Conservation (phyloP, 2,888 invertebrate genomes). For the Brassicogethes aeneus region DNA sequence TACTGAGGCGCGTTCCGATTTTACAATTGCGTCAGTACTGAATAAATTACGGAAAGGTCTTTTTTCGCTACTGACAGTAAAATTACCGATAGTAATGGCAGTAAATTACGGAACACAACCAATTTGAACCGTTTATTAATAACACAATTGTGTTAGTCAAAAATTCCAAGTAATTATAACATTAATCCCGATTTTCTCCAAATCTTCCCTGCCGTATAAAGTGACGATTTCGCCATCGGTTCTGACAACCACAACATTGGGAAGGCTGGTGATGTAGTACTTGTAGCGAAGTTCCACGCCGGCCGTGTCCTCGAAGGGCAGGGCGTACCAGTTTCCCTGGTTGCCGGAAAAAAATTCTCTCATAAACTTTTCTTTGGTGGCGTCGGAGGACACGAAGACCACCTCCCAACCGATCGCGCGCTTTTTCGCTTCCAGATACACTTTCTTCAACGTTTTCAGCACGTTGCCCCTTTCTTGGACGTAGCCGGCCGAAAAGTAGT, state of each 20-base stretch:
- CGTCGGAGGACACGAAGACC: constrained; percentile 22
- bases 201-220: constrained; percentile 18
- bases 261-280: constrained; percentile 20
- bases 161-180: constrained; percentile 21
- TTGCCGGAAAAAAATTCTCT: constrained; percentile 11
- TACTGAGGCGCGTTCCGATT: too few species aligned
- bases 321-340: constrained; percentile 22
- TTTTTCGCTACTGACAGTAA: too few species aligned
- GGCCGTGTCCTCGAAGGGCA: constrained; percentile 15
- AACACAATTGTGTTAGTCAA: too few species aligned
- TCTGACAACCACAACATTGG: constrained; percentile 19
- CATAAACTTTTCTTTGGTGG: constrained; percentile 15
- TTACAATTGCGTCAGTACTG: too few species aligned
- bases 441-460: background rate
- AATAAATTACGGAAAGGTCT: too few species aligned
- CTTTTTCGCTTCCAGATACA: background rate
- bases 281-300: constrained; percentile 16
- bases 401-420: constrained; percentile 17
- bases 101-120: too few species aligned
- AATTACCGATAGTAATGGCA: too few species aligned
- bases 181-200: constrained; percentile 18
- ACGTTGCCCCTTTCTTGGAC: background rate
- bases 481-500: background rate
- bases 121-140: too few species aligned
- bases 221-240: constrained; percentile 21